Conservation (phyloP, 30 jellyfish, hydroid and myxozoan species). For the Cassiopea andromeda region DNA sequence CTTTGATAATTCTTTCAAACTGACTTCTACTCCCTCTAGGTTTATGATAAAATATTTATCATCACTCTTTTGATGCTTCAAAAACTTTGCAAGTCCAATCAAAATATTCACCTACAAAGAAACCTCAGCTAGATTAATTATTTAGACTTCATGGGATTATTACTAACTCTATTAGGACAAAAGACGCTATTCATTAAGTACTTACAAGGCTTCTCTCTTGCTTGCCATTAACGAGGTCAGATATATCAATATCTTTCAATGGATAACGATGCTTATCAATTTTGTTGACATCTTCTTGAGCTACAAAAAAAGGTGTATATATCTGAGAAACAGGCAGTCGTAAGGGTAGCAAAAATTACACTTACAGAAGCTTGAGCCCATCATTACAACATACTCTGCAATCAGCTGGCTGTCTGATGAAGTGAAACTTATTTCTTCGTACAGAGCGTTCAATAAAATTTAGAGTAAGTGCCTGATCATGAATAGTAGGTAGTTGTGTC, state of each 20-base stretch:
- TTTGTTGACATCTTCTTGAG: conserved; percentile 44
- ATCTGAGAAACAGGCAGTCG: too few species aligned
- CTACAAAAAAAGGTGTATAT: conserved; percentile 3
- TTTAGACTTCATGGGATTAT: background rate
- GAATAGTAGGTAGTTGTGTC: too few species aligned
- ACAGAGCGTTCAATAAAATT: too few species aligned
- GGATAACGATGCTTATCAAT: conserved; percentile 80
- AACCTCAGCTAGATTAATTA: too few species aligned
- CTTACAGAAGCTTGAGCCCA: too few species aligned
- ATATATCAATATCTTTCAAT: conserved; percentile 65
- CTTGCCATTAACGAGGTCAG: conserved; percentile 57
- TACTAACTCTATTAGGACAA: background rate
- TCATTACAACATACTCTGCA: too few species aligned
- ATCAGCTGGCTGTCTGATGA: too few species aligned
- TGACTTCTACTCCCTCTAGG: conserved; percentile 31
- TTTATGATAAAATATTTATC: conserved; percentile 45
- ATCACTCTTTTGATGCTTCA: conserved; percentile 20
- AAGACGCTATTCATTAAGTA: background rate
- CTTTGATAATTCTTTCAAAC: conserved; percentile 26
- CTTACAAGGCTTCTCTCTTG: conserved; percentile 47
- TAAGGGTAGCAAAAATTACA: too few species aligned
- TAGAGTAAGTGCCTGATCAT: too few species aligned
- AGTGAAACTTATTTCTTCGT: too few species aligned
- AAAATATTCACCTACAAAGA: conserved; percentile 25
- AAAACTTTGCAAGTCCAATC: conserved; percentile 29